Evolutionary conservation across 2,113 vertebrate genomes (phyloP), one percentile per base, ranked within the genome.

Genomic region (Leucopternis melanops): DNA sequence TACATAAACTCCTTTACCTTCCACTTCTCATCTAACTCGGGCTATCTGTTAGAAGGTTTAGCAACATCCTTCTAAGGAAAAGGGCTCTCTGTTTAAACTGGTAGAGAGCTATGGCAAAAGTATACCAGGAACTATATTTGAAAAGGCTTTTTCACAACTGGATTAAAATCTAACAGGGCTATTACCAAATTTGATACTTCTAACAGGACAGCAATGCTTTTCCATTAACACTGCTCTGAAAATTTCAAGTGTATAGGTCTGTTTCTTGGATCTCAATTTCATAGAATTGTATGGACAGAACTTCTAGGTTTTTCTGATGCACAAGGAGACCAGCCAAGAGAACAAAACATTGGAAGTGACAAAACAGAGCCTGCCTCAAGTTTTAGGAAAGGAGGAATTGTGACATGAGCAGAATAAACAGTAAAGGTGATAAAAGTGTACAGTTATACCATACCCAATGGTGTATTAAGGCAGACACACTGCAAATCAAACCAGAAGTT

Each of bases 401-500:
- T 11, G 55, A n/a, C 13, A 26, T 50, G 27, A 32, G 25, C 22
- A 65, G 85, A 26, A 52, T 20, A 17, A 81, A 19, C 44, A 45
- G 44, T 5, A 38, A 25, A 61, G 44, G 83, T 38, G 49, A 5
- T 40, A 59, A 63, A 61, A 50, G 54, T 9, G 32, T 10, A 9
- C 8, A 23, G 0, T 2, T 9, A 6, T 65, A n/a, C 4, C 25
- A 44, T 98, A 99, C 99, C 99, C 90, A 99, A 77, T 1, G 99
- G 99, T 19, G 99, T 99, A 23, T 99, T 99, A 59, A 99, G 99
- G 97, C 99, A 99, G 96, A 99, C 99, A 45, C 98, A 99, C 97
- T 99, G 98, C 95, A 99, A 94, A 55, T 99, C 99, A 38, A 99
- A 99, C 99, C 99, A 99, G 97, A 98, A 99, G 98, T 98, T 99